Conservation (phyloP, 2,797 vertebrate genomes). For the Remorina albescens region DNA sequence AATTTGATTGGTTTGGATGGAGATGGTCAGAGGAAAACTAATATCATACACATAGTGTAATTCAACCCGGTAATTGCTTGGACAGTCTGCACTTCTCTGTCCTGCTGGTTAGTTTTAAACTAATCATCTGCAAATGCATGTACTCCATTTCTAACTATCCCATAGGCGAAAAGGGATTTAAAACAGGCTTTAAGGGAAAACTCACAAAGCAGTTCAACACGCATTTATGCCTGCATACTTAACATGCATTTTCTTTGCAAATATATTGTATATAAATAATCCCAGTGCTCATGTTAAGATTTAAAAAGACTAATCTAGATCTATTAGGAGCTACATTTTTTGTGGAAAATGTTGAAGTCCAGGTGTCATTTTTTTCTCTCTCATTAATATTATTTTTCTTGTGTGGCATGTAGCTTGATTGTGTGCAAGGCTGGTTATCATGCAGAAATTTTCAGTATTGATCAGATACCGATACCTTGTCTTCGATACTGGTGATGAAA, state of each 20-base stretch:
- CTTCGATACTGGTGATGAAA: too few species aligned
- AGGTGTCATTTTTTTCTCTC: background rate
- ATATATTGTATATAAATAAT: background rate
- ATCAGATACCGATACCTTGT: too few species aligned
- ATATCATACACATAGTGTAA: background rate
- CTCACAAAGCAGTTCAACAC: background rate
- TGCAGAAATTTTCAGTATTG: too few species aligned
- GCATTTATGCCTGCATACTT: background rate
- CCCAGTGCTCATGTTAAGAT: background rate
- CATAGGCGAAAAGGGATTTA: conserved; percentile 11
- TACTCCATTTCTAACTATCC: conserved; percentile 30
- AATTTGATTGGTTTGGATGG: background rate
- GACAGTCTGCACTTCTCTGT: conserved; percentile 33
- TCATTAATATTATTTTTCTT: background rate
- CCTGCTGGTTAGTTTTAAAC: conserved; percentile 24
- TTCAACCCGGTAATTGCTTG: background rate
- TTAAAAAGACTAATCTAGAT: background rate
- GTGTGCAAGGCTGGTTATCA: too few species aligned
- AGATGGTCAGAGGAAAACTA: background rate
- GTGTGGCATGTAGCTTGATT: background rate
- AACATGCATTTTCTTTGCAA: conserved; percentile 16
- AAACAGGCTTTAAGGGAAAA: conserved; percentile 15
- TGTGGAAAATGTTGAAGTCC: background rate
- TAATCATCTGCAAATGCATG: conserved; percentile 28
- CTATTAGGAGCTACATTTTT: conserved; percentile 1